These are phyloP conservation scores for Geococcyx californianus DNA, from an alignment of 2,113 vertebrate genomes.

Conservation along the genomic window DNA sequence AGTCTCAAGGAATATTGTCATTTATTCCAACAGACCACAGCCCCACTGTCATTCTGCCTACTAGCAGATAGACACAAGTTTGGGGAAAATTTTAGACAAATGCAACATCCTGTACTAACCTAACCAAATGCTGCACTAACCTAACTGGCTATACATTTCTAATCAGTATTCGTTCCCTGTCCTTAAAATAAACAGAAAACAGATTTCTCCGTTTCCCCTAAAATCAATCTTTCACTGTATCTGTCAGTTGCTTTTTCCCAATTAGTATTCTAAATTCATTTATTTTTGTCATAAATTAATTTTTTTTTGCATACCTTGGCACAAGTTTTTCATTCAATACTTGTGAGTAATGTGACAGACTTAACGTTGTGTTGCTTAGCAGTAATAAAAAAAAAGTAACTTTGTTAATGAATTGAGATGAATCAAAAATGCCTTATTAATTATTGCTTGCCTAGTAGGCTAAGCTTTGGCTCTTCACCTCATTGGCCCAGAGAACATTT, in stretches of 20 bases:
- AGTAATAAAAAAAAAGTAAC: slow-evolving; percentile 68
- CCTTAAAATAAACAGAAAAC: slow-evolving; percentile 82
- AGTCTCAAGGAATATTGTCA: not conserved
- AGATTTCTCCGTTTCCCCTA: slow-evolving; percentile 77
- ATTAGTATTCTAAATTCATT: slow-evolving; percentile 82
- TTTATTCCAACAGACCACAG: not conserved
- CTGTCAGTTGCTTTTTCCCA: slow-evolving; percentile 75
- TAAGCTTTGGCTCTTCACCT: slow-evolving; percentile 93
- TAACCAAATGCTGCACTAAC: slow-evolving; percentile 61
- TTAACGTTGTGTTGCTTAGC: slow-evolving; percentile 60
- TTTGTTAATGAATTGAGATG: slow-evolving; percentile 87
- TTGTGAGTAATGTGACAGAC: slow-evolving; percentile 73
- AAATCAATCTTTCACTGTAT: slow-evolving; percentile 80
- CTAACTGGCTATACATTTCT: slow-evolving; percentile 65
- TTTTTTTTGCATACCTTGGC: slow-evolving; percentile 73
- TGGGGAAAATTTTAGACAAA: slow-evolving; percentile 51
- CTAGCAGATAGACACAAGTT: slow-evolving; percentile 17
- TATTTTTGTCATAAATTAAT: slow-evolving; percentile 76
- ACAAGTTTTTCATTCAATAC: slow-evolving; percentile 74
- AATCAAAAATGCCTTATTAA: slow-evolving; percentile 87
- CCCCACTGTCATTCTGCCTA: not conserved
- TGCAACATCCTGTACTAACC: slow-evolving; percentile 48
- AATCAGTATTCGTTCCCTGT: slow-evolving; percentile 78
- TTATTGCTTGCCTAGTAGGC: slow-evolving; percentile 90
- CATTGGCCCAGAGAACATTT: slow-evolving; percentile 84